A percentile compares a stretch with the other conserved stretches of the same genome.
Conservation (phyloP, 2,113 vertebrate genomes). For the Setophaga coronata region DNA sequence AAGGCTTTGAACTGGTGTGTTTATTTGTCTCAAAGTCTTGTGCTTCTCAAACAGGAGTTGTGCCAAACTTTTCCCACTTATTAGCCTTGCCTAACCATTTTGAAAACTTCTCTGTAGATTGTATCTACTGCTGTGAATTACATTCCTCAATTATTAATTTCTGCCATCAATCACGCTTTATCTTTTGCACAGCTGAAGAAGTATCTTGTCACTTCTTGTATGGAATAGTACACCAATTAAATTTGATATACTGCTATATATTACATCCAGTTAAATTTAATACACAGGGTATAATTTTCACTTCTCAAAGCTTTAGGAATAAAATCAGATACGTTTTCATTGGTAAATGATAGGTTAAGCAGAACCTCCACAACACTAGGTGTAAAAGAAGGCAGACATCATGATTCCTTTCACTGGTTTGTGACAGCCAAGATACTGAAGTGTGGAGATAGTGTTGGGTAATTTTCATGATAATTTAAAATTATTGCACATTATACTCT, state of each 20-base stretch:
- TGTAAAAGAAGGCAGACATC: background rate
- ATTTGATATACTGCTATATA: constrained; percentile 38
- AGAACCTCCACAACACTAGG: background rate
- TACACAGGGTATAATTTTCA: constrained; percentile 36
- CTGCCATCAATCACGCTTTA: constrained; percentile 58
- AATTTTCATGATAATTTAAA: constrained; percentile 29
- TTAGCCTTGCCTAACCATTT: background rate
- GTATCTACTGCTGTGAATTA: background rate
- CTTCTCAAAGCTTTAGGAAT: background rate
- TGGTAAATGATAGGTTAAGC: constrained; percentile 38
- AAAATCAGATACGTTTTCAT: constrained; percentile 24
- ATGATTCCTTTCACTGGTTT: background rate
- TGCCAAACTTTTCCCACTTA: background rate
- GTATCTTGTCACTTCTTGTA: constrained; percentile 49
- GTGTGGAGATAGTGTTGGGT: background rate
- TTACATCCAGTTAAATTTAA: background rate
- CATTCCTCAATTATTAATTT: constrained; percentile 53
- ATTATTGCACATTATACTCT: background rate
- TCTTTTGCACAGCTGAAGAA: constrained; percentile 40
- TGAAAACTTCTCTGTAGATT: background rate
- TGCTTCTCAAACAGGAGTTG: background rate
- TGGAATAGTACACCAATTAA: constrained; percentile 31
- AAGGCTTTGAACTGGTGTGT: background rate
- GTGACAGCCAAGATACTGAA: background rate
- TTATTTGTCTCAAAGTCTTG: background rate